Evolutionary conservation across 2,888 invertebrate genomes (phyloP).

Genomic region (Acleris laterana): DNA sequence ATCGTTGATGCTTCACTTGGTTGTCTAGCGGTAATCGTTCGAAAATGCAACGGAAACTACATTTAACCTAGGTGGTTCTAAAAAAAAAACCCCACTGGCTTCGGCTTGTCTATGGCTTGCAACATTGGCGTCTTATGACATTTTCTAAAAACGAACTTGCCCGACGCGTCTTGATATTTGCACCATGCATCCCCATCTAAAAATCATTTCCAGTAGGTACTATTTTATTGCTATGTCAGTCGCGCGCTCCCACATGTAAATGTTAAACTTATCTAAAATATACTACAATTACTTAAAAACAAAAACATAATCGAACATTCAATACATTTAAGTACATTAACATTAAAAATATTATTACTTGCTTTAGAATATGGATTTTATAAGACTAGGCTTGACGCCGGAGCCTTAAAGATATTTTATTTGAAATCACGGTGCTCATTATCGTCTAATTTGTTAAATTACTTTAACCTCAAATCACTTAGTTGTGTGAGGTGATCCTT

Average conservation of each 20-base stretch:
- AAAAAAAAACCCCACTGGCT: no score
- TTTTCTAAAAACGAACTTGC: no score
- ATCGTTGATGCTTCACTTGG: no score
- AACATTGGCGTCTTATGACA: no score
- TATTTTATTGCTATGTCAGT: neutral
- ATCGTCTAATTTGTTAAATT: constrained; percentile 27
- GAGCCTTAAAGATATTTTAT: constrained; percentile 37
- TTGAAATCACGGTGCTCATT: constrained; percentile 38
- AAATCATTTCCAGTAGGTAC: neutral
- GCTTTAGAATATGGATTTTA: constrained; percentile 38
- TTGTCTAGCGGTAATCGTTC: no score
- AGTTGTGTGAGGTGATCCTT: constrained; percentile 34
- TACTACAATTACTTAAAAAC: constrained; percentile 34
- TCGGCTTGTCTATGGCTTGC: no score
- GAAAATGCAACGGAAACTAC: no score
- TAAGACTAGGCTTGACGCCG: constrained; percentile 35
- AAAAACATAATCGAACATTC: constrained; percentile 23
- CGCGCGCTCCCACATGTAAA: constrained; percentile 20
- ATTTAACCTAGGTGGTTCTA: no score
- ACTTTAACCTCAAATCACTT: constrained; percentile 29
- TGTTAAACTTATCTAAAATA: constrained; percentile 34
- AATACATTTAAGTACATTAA: constrained; percentile 37
- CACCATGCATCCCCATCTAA: no score
- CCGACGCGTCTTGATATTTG: no score
- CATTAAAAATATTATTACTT: constrained; percentile 39